A percentile compares a stretch with the other conserved stretches of the same genome.
These are phyloP conservation scores for Strigops habroptila DNA, from an alignment of 2,113 vertebrate species.

Conservation along the genomic window DNA sequence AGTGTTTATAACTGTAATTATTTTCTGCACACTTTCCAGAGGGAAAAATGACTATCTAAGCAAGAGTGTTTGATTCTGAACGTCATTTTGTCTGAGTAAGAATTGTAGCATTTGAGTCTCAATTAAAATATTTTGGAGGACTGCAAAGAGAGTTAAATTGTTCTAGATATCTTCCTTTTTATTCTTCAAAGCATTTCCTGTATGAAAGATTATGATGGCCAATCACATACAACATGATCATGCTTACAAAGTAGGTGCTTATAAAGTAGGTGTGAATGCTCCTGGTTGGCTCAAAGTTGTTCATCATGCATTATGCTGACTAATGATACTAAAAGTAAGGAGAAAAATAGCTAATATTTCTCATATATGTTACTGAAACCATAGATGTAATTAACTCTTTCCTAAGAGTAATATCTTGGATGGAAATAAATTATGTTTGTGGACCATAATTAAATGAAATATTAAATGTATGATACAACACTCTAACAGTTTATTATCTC, in stretches of 20 bases:
- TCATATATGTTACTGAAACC: not conserved
- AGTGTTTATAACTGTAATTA: slow-evolving; percentile 2
- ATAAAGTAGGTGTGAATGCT: not conserved
- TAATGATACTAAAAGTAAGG: not conserved
- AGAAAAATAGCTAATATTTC: not conserved
- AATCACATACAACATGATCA: not conserved
- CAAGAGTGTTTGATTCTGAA: not conserved
- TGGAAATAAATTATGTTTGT: not conserved
- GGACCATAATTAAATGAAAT: not conserved
- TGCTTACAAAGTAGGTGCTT: not conserved
- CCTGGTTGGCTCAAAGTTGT: not conserved
- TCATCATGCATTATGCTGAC: not conserved
- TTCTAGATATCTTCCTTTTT: not conserved
- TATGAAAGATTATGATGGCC: not conserved
- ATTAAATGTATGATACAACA: not conserved
- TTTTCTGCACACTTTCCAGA: not conserved
- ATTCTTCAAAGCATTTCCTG: slow-evolving; percentile 16
- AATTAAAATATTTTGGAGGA: not conserved
- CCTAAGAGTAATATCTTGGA: not conserved
- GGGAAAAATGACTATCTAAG: not conserved
- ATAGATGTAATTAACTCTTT: not conserved
- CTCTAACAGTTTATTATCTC: not conserved
- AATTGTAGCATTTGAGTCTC: not conserved
- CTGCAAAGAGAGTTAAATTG: not conserved
- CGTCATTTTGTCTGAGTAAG: not conserved